Percentiles rank a stretch among this genome's conserved stretches.
phyloP scores from a whole-genome alignment of 2,797 vertebrate species.

The Rhinoraja longicauda region DNA sequence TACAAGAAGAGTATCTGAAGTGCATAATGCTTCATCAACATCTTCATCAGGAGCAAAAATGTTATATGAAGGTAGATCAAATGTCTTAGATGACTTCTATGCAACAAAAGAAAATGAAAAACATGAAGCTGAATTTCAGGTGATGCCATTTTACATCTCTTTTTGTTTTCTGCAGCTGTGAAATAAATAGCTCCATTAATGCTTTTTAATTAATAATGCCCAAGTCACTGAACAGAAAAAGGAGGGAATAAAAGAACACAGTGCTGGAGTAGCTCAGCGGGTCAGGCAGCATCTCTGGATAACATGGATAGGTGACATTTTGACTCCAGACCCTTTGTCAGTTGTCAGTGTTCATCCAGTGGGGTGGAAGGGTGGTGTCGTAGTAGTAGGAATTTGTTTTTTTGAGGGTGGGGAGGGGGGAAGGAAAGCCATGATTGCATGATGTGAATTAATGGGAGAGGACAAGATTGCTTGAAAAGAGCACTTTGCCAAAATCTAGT shows the following conservation, averaged over 20 bases:
- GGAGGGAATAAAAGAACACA: no score
- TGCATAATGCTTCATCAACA: slow-evolving; percentile 52
- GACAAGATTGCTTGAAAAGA: not conserved
- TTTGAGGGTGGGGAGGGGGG: no score
- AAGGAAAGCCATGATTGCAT: no score
- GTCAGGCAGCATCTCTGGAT: no score
- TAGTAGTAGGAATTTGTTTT: no score
- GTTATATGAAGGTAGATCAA: slow-evolving; percentile 52
- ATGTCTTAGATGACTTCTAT: slow-evolving; percentile 64
- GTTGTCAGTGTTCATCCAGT: no score
- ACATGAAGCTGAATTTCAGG: slow-evolving; percentile 80
- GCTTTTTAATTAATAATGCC: not conserved
- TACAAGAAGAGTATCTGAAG: slow-evolving; percentile 72
- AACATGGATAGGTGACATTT: no score
- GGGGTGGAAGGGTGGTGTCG: no score
- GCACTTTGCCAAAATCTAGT: not conserved
- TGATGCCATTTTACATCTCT: slow-evolving; percentile 48
- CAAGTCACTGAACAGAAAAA: not conserved
- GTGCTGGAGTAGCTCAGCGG: no score
- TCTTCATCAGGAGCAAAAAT: slow-evolving; percentile 52
- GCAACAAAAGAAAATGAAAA: slow-evolving; percentile 67
- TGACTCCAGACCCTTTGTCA: no score
- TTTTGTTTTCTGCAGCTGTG: not conserved
- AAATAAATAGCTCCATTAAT: not conserved
- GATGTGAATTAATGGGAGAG: no score